Evolutionary conservation across 2,888 invertebrate genomes (phyloP).

Genomic region (Sinodicranocentrus sp.): DNA sequence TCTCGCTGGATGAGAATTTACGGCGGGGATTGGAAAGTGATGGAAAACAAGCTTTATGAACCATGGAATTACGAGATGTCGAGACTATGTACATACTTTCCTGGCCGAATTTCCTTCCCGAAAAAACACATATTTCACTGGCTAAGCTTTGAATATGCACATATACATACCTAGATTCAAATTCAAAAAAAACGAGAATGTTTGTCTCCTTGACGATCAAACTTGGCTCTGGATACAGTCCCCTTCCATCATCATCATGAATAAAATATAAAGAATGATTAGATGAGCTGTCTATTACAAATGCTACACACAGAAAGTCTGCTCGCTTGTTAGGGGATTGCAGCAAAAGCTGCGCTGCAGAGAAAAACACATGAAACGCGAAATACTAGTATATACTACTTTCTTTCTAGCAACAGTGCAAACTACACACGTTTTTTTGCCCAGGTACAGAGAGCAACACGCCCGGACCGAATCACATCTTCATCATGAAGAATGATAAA

Average conservation of each 20-base stretch:
- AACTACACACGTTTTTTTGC: no score
- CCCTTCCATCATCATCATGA: not conserved
- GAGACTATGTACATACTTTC: conserved; percentile 25
- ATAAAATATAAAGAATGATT: conserved; percentile 37
- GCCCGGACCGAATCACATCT: no score
- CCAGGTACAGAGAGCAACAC: not conserved
- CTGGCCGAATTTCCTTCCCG: no score
- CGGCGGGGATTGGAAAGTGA: conserved; percentile 64
- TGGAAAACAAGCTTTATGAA: conserved; percentile 70
- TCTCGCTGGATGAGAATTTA: conserved; percentile 53
- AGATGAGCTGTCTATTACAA: conserved; percentile 18
- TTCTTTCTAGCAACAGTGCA: no score
- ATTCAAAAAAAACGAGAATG: not conserved
- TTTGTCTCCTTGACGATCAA: not conserved
- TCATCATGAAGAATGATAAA: conserved; percentile 1
- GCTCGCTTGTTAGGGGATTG: no score
- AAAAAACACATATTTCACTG: not conserved
- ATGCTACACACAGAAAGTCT: no score
- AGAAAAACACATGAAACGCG: no score
- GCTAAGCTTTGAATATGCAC: not conserved
- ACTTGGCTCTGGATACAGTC: not conserved
- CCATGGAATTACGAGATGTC: conserved; percentile 66
- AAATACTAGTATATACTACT: no score
- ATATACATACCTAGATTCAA: not conserved
- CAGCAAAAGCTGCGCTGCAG: no score